These are phyloP conservation scores for Poicephalus meyeri DNA, from an alignment of 2,113 vertebrate genomes.

Conservation along the genomic window DNA sequence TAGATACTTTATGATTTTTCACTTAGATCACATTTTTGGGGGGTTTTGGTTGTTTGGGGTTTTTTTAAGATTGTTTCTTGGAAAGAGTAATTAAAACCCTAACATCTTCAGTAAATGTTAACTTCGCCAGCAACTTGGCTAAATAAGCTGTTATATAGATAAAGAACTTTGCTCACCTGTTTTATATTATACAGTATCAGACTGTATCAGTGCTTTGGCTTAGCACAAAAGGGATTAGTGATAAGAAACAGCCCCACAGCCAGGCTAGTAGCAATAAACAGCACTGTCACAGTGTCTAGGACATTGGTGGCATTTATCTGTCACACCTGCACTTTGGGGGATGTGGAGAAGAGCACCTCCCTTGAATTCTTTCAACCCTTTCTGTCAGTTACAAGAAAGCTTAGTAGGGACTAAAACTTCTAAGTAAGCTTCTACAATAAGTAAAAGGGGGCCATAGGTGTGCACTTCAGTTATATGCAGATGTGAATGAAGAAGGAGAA, in stretches of 20 bases:
- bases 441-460: not conserved
- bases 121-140: not conserved
- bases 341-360: not conserved
- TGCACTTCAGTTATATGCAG: not conserved
- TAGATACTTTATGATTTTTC: not conserved
- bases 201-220: not conserved
- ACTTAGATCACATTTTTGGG: not conserved
- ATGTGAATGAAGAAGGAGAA: not conserved
- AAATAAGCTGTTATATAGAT: not conserved
- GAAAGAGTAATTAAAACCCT: not conserved
- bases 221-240: too few relatives aligned
- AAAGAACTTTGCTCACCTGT: not conserved
- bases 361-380: not conserved
- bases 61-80: not conserved
- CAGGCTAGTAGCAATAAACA: not conserved
- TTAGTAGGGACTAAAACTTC: not conserved
- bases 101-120: not conserved
- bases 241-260: not conserved
- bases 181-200: not conserved
- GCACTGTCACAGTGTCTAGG: accelerated
- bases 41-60: not conserved
- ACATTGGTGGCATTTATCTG: not conserved
- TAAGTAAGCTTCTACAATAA: not conserved
- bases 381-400: not conserved
- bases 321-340: not conserved